Evolutionary conservation across 2,888 invertebrate species (phyloP), one percentile per base, ranked within the genome.

Genomic region (Ecdyonurus torrentis): DNA sequence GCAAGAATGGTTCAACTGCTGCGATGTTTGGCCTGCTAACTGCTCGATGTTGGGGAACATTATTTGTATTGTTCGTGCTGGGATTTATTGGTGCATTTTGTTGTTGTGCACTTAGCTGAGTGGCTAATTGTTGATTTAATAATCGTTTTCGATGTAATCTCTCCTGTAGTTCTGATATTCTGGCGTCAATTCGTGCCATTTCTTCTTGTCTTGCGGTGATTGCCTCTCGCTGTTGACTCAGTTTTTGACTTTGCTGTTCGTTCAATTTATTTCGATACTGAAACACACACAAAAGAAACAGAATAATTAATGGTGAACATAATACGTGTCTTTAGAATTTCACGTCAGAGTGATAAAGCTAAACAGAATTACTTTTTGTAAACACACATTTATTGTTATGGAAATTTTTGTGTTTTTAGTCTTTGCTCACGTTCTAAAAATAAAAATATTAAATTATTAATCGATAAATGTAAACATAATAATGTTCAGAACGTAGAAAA

Each of bases 191-290:
- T 70, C 89, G 86, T 63, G 89, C 83, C 81, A 95, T 86, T 77
- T 97, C 95, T 68, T 92, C 91, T 73, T 94, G 92, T 60, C 91
- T 80, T 69, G 91, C 89, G 63, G 88, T 87, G 70, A 96, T 78
- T 58, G 91, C 88, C 70, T 94, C 90, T 66, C 91, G 81, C 76
- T 96, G 95, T 69, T 90, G 87, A 67, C 89, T 87, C 69, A 97
- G 81, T 70, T 93, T 84, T 68, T 87, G 89, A 78, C 89, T 94
- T 78, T 93, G 95, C 75, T 96, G 92, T 76, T 95, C 89, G 76
- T 94, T 93, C 76, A 96, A 79, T 76, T 95, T 95, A 79, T 95
- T 96, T 66, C 95, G 91, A 74, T 94, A 93, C 95, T 96, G 79
- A 18, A 81, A 80, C 65, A 63, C 65, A 69, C 66, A 64, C 64